Base-by-base conservation (phyloP, 1,140 invertebrate species). In the Lordiphosa mommai region DNA sequence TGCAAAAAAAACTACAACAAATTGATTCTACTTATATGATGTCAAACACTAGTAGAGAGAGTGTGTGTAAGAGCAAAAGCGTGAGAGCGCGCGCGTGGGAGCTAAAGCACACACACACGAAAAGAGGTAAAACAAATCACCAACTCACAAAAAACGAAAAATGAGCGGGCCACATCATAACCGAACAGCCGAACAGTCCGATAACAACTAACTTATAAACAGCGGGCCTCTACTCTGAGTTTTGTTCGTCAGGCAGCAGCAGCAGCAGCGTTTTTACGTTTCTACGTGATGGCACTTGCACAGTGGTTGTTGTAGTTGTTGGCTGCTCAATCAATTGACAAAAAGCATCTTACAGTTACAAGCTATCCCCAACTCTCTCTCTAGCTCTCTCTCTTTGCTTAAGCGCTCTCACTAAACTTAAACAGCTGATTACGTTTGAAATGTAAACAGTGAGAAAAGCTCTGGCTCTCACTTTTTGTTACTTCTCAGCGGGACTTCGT, bases 291-390 rank as follows among this genome's bases (percentile, higher is more conserved):
- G 16, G 8, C 14, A 27, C 29, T 41, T 38, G 46, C 56, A 52
- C 49, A 43, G 20, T 41, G 49, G 37, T 34, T 47, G 27, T 36
- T 55, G 44, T 38, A 56, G 34, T 38, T 34, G 51, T 47, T 53
- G 57, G 23, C 23, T 47, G 51, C 58, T 76, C 76, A 80, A 82
- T 82, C 74, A 80, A 82, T 80, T 82, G 76, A 76, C 76, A 74
- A 80, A 79, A 77, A 52, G 40, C 61, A 40, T 46, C 36, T 58
- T 68, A 79, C 67, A 64, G 50, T 70, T 56, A 63, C 44, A 50
- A 68, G 46, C 64, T 59, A 16, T 44, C 44, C 49, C 57, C n/a
- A n/a, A 12, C 52, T 44, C 61, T 52, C 23, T 36, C 27, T 2
- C 33, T 14, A 14, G 16, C 59, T 59, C 34, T 5, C 23, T 32